A percentile compares a stretch with the other conserved stretches of the same genome.
phyloP scores from a whole-genome alignment of 2,888 invertebrate species.

The Synergus laeviventris region DNA sequence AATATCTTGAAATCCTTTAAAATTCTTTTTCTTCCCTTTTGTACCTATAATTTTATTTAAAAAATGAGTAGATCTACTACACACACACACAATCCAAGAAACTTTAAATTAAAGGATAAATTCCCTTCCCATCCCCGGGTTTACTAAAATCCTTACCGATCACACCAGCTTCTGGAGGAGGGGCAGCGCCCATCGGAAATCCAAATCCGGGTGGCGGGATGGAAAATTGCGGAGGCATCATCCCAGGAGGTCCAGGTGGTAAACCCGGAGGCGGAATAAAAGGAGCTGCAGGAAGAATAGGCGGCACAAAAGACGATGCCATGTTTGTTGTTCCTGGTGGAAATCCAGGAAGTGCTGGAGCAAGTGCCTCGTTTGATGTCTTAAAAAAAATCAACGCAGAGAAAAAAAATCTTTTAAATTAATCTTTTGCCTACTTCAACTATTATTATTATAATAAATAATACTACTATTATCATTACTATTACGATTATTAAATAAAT shows the following conservation, averaged over 20 bases:
- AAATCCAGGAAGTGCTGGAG: conserved; percentile 70
- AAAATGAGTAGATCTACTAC: conserved; percentile 27
- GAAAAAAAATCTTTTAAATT: not conserved
- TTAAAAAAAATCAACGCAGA: conserved; percentile 46
- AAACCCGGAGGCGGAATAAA: conserved; percentile 72
- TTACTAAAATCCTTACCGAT: conserved; percentile 63
- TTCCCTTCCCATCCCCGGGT: too few species aligned
- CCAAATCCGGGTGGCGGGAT: conserved; percentile 89
- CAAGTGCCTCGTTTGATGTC: conserved; percentile 74
- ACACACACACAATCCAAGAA: too few species aligned
- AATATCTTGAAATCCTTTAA: too few species aligned
- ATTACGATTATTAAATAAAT: too few species aligned
- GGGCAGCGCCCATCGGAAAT: conserved; percentile 67
- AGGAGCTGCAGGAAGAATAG: conserved; percentile 70
- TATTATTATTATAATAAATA: not conserved
- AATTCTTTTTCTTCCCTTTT: conserved; percentile 20
- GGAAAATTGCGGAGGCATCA: conserved; percentile 84
- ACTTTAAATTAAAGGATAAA: not conserved
- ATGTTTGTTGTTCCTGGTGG: conserved; percentile 68
- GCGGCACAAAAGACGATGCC: conserved; percentile 68
- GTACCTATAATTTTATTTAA: not conserved
- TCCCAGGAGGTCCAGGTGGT: conserved; percentile 72
- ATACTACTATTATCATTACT: too few species aligned
- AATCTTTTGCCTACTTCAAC: not conserved
- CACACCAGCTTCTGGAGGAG: conserved; percentile 69